A percentile compares a stretch with the other conserved stretches of the same genome.
phyloP scores from a whole-genome alignment of 2,888 invertebrate genomes.

The Ochlodes sylvanus region DNA sequence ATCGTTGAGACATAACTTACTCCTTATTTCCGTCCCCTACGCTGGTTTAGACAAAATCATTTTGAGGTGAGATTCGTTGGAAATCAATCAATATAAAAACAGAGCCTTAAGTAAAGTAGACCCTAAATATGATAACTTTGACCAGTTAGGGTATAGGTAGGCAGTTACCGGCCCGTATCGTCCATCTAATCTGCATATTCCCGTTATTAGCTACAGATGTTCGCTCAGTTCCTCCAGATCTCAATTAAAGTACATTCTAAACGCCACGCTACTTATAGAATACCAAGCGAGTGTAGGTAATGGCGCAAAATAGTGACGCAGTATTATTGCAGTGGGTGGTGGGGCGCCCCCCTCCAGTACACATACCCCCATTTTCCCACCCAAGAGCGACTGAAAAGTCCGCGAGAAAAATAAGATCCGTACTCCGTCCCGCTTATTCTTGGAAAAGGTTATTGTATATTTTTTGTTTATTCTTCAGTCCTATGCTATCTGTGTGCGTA shows the following conservation, averaged over 20 bases:
- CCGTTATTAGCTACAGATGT: constrained; percentile 33
- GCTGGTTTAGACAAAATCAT: too few species aligned
- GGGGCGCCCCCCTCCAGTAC: constrained; percentile 56
- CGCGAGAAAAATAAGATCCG: constrained; percentile 85
- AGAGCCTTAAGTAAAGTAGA: background rate
- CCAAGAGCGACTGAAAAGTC: constrained; percentile 83
- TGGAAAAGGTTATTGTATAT: constrained; percentile 79
- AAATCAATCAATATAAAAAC: background rate
- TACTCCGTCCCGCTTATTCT: constrained; percentile 84
- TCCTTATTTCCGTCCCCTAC: too few species aligned
- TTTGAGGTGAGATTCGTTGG: background rate
- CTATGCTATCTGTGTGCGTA: constrained; percentile 65
- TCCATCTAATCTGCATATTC: constrained; percentile 32
- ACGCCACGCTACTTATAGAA: constrained; percentile 80
- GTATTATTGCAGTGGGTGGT: constrained; percentile 84
- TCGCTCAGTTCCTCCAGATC: constrained; percentile 19
- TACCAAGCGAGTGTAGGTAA: constrained; percentile 85
- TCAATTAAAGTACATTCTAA: constrained; percentile 63
- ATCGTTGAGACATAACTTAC: too few species aligned
- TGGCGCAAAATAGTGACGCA: constrained; percentile 86
- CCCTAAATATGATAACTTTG: constrained; percentile 8
- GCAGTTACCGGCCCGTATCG: constrained; percentile 13
- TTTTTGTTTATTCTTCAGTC: constrained; percentile 72
- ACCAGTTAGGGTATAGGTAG: constrained; percentile 7
- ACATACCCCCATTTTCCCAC: constrained; percentile 55